Evolutionary conservation across 2,888 invertebrate species (phyloP), one percentile per base, ranked within the genome.

Genomic region (Rotaria magnacalcarata): DNA sequence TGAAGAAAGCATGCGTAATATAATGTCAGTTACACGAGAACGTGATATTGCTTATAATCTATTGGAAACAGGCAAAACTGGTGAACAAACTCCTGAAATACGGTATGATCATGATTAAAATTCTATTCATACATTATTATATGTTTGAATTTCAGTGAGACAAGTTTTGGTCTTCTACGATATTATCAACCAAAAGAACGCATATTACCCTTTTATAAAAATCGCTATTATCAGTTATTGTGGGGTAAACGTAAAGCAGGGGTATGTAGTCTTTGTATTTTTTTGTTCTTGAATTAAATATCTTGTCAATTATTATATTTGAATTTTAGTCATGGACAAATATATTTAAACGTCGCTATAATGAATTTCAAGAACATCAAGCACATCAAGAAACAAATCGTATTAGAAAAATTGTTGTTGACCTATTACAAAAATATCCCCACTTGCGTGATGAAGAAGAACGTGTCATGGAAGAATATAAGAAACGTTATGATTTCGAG

Each of bases 11-110:
- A 50, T 50, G 50, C 50, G 50, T 14, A 50, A 50, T 50, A 50
- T 50, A 50, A 50, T 50, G 50, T 50, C 50, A 11, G 96, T 99
- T 0, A 94, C 99, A 0, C 93, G 95, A 86, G 99, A 99, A 92
- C 93, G 99, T 88, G 96, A 99, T 90, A 92, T 93, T 88, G 98
- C 99, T 0, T 96, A 95, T 91, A 94, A 94, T 90, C 90, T 94
- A 88, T 92, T 99, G 85, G 98, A 99, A 92, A 96, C 95, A 96
- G 96, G 0, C 52, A 52, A 52, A 75, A 87, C 85, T 43, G 54
- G 74, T 34, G 47, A 85, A 84, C 54, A 11, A 52, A 43, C 80
- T n/a, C 85, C 87, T n/a, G 43, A 84, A 27, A 75, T 85, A 52
- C 85, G 85, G 34, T 84, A 84, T 19, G 41, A 75, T 41, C 21